Percentiles rank a stretch among this genome's conserved stretches.
Evolutionary conservation across 2,797 vertebrate genomes (phyloP).

Genomic region (Gobio occitaniae): DNA sequence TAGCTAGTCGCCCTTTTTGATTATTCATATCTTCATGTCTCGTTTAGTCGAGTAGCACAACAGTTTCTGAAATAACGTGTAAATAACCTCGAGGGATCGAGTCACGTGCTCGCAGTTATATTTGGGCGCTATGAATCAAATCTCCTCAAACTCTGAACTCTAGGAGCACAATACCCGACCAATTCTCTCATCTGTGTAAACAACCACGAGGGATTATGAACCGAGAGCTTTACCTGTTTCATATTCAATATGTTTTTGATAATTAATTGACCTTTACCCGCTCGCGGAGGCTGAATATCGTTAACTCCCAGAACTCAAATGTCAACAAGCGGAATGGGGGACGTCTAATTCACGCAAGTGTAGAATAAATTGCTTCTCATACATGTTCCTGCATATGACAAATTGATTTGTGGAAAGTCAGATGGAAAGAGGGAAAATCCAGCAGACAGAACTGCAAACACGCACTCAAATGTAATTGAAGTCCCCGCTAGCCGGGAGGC

Average conservation of each 20-base stretch:
- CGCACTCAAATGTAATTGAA: conserved; percentile 77
- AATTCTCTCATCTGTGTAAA: conserved; percentile 13
- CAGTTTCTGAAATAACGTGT: background rate
- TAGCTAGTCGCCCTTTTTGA: background rate
- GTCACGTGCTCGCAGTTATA: background rate
- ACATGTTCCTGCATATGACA: conserved; percentile 78
- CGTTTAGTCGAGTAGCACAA: background rate
- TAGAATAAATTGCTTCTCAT: conserved; percentile 82
- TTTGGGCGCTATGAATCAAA: background rate
- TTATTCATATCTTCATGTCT: background rate
- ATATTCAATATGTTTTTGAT: conserved; percentile 79
- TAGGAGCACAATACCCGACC: background rate
- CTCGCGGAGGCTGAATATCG: conserved; percentile 32
- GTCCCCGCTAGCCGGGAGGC: conserved; percentile 65
- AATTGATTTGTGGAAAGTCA: conserved; percentile 74
- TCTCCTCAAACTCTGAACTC: background rate
- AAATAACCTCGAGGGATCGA: background rate
- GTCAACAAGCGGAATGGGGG: conserved; percentile 79
- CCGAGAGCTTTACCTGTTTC: conserved; percentile 77
- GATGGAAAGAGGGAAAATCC: conserved; percentile 59
- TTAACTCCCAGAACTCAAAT: conserved; percentile 67
- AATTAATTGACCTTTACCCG: conserved; percentile 78
- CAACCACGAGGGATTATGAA: conserved; percentile 63
- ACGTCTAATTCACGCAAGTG: conserved; percentile 79
- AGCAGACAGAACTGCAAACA: conserved; percentile 72